phyloP scores from a whole-genome alignment of 2,888 invertebrate genomes.

The Imbricaverruca yamaguchii region DNA sequence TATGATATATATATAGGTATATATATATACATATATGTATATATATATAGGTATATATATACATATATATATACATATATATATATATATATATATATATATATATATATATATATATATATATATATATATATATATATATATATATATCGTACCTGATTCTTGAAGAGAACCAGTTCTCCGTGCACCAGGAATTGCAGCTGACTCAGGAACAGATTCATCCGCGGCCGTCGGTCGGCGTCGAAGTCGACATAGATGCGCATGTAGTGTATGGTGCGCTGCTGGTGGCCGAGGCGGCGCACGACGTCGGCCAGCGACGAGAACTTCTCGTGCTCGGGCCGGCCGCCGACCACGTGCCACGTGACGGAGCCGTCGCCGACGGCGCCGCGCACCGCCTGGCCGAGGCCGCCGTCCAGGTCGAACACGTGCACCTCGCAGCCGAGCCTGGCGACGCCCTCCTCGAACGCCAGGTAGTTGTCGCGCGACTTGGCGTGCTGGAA shows the following conservation, averaged over 20 bases:
- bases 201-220: neutral
- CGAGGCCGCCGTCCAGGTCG: neutral
- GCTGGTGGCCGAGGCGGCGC: neutral
- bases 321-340: neutral
- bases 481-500: neutral
- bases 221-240: neutral
- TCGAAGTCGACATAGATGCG: neutral
- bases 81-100: too few relatives aligned
- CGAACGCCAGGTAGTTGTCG: neutral
- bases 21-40: too few relatives aligned
- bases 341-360: neutral
- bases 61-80: too few relatives aligned
- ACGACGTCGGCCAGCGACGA: neutral
- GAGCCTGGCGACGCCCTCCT: neutral
- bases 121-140: too few relatives aligned
- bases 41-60: too few relatives aligned
- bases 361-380: neutral
- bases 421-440: conserved; percentile 15
- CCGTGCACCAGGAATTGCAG: neutral
- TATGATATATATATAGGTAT: too few relatives aligned
- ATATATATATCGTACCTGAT: too few relatives aligned
- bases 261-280: neutral
- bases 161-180: neutral
- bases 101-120: too few relatives aligned
- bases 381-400: neutral